Evolutionary conservation across 2,888 invertebrate species (phyloP), one percentile per base, ranked within the genome.

Genomic region (Pammene aurita): DNA sequence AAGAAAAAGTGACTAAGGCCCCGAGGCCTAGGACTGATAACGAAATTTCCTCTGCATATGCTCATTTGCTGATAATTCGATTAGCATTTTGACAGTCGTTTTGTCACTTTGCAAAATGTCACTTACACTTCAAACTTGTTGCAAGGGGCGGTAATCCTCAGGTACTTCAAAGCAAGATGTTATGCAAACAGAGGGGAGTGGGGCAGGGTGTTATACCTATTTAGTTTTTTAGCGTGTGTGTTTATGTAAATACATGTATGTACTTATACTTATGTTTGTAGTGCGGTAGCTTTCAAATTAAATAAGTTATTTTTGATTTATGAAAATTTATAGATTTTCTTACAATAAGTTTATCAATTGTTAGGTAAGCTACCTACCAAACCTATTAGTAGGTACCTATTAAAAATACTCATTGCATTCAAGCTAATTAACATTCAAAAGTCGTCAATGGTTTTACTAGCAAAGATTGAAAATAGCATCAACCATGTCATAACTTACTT

Each of bases 131-230:
- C 52, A 52, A 34, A 54, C 26, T 54, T 13, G 34, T 54, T n/a
- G 54, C n/a, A 54, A 34, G 34, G 54, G 54, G 34, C 13, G 13
- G 26, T 54, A 54, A 54, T 54, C 54, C 54, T n/a, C 26, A 52
- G 34, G 54, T 34, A 54, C 54, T 54, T 34, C 34, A 54, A 34
- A 54, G 54, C n/a, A n/a, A 34, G 54, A 26, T 34, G 34, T 54
- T 54, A 54, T 54, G 34, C 54, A 54, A 54, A 54, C 54, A 54
- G 34, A 54, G 46, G 46, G 46, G 44, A 13, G 52, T 26, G 26
- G 26, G 26, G 4, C 4, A 26, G 48, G 48, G 48, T 48, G 48
- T 48, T 52, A 52, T 52, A n/a, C n/a, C n/a, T n/a, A 26, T 26
- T 52, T 26, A 26, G 14, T 16, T 16, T 9, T 13, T 52, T 26